Evolutionary conservation across 2,888 invertebrate genomes (phyloP), one percentile per base, ranked within the genome.

Genomic region (Erebia palarica): DNA sequence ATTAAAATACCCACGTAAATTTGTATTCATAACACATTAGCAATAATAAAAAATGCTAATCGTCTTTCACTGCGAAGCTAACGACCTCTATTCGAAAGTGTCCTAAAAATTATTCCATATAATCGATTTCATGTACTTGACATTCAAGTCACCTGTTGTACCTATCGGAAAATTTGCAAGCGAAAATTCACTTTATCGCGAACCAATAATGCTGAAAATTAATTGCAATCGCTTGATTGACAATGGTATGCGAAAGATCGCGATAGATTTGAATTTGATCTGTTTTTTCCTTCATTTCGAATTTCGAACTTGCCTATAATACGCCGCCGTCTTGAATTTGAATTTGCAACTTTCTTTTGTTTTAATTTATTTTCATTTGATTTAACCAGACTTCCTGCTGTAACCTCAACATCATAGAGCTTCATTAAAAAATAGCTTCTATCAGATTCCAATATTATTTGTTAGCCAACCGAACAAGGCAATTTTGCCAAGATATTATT

Each of bases 111-210:
- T 83, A 83, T 77, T 80, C 81, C 78, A 73, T 71, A 77, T 84
- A 87, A 90, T 88, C 88, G 87, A 90, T 92, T 91, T 91, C 88
- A 86, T 88, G 88, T 89, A 88, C 88, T 90, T 92, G 90, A 91
- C 89, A 91, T 91, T 91, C 91, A 84, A 79, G 79, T 72, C 83
- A 78, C 71, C 79, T 78, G 75, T 70, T 70, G 65, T 72, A n/a
- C n/a, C n/a, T n/a, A 74, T 64, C 70, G 69, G 65, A 49, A 66
- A 70, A 60, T 65, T 68, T 36, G 21, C 76, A 80, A 75, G 27
- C 76, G 14, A 86, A 81, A 78, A 27, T 80, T 68, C 16, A 66
- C 81, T 77, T 77, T 85, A 79, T 1, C 0, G 0, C 11, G 64
- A 71, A 7, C 0, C 0, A 3, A 66, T 79, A 85, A 68, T 81